Evolutionary conservation across 1,140 invertebrate genomes (phyloP).

Genomic region (Archegozetes longisetosus): DNA sequence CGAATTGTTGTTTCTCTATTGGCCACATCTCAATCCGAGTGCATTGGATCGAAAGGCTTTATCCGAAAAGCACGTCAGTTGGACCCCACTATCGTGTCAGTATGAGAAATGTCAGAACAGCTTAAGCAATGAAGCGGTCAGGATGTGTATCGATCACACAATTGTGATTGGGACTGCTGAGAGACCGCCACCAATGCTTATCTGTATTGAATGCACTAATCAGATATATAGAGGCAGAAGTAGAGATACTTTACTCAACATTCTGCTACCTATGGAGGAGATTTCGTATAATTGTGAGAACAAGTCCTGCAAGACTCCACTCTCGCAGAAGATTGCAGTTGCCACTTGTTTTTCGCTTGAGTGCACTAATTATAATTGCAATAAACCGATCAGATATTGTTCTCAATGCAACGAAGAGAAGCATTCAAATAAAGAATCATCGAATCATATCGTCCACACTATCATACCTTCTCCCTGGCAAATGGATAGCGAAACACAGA

Average conservation of each 20-base stretch:
- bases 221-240: slow-evolving; percentile 47
- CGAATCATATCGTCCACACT: slow-evolving; percentile 76
- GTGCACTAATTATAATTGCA: slow-evolving; percentile 88
- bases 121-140: slow-evolving; percentile 25
- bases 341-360: slow-evolving; percentile 92
- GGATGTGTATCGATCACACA: slow-evolving; percentile 38
- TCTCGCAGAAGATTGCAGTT: slow-evolving; percentile 63
- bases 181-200: slow-evolving; percentile 73
- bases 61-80: slow-evolving; percentile 44
- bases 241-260: slow-evolving; percentile 68
- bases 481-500: slow-evolving; percentile 74
- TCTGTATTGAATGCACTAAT: slow-evolving; percentile 92
- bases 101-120: slow-evolving; percentile 23
- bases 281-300: slow-evolving; percentile 90
- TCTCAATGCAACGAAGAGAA: slow-evolving; percentile 52
- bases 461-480: slow-evolving; percentile 67
- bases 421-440: slow-evolving; percentile 34
- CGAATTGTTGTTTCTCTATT: slow-evolving; percentile 94
- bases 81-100: slow-evolving; percentile 25
- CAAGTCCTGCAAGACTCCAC: slow-evolving; percentile 83
- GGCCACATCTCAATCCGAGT: slow-evolving; percentile 93
- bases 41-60: slow-evolving; percentile 76
- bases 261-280: slow-evolving; percentile 84
- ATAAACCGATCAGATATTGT: slow-evolving; percentile 87
- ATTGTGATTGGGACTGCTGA: slow-evolving; percentile 43